A percentile compares a stretch with the other conserved stretches of the same genome.
Evolutionary conservation across 2,888 invertebrate species (phyloP).

Genomic region (Digitonthophagus gazella): DNA sequence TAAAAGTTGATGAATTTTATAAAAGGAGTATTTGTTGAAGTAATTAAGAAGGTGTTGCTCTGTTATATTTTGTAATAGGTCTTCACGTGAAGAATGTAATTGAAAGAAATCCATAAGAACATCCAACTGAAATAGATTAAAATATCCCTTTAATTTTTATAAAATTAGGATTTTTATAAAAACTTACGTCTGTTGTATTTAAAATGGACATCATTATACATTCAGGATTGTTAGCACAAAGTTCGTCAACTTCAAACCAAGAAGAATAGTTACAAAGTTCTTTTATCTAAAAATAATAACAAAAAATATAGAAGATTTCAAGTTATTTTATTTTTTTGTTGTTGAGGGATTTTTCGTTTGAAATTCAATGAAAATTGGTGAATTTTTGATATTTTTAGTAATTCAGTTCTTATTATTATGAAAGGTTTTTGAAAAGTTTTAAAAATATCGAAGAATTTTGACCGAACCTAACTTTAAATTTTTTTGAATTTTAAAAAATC

Average conservation of each 20-base stretch:
- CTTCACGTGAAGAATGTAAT: conserved; percentile 59
- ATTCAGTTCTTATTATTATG: no score
- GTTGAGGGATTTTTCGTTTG: no score
- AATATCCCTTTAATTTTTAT: no score
- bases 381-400: no score
- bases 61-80: conserved; percentile 54
- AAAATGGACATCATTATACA: conserved; percentile 39
- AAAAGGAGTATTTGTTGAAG: conserved; percentile 44
- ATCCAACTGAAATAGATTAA: conserved; percentile 57
- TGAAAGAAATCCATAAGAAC: conserved; percentile 70
- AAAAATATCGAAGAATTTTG: no score
- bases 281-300: conserved; percentile 53
- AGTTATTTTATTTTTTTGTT: no score
- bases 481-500: no score
- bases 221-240: conserved; percentile 56
- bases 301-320: no score
- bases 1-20: conserved; percentile 50
- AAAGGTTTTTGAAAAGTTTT: no score
- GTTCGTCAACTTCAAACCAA: conserved; percentile 62
- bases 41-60: conserved; percentile 54
- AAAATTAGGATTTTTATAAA: not conserved
- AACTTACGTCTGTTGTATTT: conserved; percentile 39
- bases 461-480: no score
- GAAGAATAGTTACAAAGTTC: conserved; percentile 56
- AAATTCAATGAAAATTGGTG: no score